Percentiles rank a stretch among this genome's conserved stretches.
Conservation (phyloP, 2,113 vertebrate species). For the Noturus placidus region DNA sequence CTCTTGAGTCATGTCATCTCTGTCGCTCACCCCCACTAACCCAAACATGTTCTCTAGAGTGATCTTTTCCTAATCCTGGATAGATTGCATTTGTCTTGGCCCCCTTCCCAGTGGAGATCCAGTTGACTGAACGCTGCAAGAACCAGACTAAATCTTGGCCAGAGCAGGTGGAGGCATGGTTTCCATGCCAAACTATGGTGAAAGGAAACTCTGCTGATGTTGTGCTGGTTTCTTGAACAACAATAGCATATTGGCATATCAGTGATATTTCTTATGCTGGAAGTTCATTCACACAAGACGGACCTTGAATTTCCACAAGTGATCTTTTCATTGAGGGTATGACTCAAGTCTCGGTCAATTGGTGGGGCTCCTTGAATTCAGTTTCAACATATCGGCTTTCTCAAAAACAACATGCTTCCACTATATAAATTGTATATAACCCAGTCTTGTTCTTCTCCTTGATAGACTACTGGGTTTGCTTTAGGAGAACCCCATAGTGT, state of each 20-base stretch:
- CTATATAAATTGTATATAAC: background rate
- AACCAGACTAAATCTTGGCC: conserved; percentile 28
- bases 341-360: background rate
- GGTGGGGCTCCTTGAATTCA: background rate
- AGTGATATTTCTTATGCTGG: background rate
- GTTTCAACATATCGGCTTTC: background rate
- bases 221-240: background rate
- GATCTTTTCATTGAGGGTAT: background rate
- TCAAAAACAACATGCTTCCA: background rate
- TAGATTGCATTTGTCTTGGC: conserved; percentile 49
- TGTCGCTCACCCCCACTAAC: conserved; percentile 31
- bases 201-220: conserved; percentile 2
- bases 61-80: conserved; percentile 38
- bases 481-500: conserved; percentile 38
- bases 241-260: background rate
- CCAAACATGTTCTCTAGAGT: conserved; percentile 40
- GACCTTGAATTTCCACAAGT: background rate
- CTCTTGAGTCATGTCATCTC: conserved; percentile 33
- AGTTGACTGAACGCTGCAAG: conserved; percentile 35
- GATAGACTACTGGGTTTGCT: background rate
- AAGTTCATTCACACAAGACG: background rate
- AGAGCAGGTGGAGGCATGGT: conserved; percentile 25
- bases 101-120: conserved; percentile 25
- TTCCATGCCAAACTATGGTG: conserved; percentile 17
- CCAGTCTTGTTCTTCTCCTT: background rate